Evolutionary conservation across 2,888 invertebrate species (phyloP).

Genomic region (Loripinus fragilis): DNA sequence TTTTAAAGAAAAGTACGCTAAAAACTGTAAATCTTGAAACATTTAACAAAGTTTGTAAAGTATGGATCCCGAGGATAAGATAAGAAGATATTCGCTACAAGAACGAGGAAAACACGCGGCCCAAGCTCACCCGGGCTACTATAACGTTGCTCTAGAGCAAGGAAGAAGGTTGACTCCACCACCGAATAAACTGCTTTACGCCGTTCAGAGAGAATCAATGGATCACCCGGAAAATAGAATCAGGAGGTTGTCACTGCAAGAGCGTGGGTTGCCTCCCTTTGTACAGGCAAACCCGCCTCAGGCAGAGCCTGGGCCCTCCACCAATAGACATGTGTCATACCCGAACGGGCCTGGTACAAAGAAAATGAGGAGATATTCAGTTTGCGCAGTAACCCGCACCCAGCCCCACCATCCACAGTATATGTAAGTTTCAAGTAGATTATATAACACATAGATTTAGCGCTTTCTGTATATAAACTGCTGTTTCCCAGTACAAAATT

Average conservation of each 20-base stretch:
- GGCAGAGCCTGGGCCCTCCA: neutral
- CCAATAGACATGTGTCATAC: neutral
- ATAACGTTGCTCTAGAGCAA: neutral
- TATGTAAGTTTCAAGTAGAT: neutral
- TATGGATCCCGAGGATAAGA: neutral
- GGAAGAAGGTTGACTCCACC: no score
- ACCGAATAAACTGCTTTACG: neutral
- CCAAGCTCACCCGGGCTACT: neutral
- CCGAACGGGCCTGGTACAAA: neutral
- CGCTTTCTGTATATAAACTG: no score
- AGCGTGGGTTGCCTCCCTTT: neutral
- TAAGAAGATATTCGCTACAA: neutral
- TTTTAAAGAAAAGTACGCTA: no score
- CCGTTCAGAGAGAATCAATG: neutral
- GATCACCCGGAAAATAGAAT: neutral
- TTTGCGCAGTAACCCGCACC: neutral
- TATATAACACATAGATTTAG: no score
- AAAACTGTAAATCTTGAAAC: no score
- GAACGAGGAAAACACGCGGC: neutral
- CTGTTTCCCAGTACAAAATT: no score
- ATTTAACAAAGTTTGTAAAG: neutral
- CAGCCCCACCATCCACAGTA: neutral
- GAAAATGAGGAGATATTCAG: conserved; percentile 10
- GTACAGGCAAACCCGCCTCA: neutral
- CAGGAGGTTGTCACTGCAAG: neutral